These are phyloP conservation scores for Entomyzon cyanotis DNA, from an alignment of 2,113 vertebrate species.

Conservation along the genomic window DNA sequence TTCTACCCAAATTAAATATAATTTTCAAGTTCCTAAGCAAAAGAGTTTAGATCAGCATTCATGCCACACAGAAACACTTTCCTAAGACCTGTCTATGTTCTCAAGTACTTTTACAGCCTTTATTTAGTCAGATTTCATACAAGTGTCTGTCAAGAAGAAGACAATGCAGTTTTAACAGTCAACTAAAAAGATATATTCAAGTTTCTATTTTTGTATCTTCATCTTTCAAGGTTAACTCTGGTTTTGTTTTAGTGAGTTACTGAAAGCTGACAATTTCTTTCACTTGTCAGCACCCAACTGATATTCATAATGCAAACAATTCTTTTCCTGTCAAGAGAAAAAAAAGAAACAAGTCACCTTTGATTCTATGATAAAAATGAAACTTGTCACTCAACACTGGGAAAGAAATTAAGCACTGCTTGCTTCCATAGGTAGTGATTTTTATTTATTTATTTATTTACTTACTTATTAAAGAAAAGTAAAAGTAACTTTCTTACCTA, in stretches of 20 bases:
- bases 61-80: not conserved
- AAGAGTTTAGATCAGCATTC: not conserved
- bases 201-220: slow-evolving; percentile 45
- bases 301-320: slow-evolving; percentile 66
- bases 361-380: slow-evolving; percentile 35
- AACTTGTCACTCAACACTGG: not conserved
- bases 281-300: slow-evolving; percentile 62
- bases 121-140: slow-evolving; percentile 25
- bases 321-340: slow-evolving; percentile 50
- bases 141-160: slow-evolving; percentile 14
- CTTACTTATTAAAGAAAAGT: not conserved
- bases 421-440: not conserved
- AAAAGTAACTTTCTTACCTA: not conserved
- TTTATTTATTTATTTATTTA: not conserved
- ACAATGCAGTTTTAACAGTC: slow-evolving; percentile 54
- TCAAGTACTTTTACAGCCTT: not conserved
- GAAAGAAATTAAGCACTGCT: not conserved
- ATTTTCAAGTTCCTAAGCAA: not conserved
- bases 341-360: slow-evolving; percentile 28
- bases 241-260: slow-evolving; percentile 46
- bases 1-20: not conserved
- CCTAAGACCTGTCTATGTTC: not conserved
- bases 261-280: slow-evolving; percentile 40
- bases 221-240: slow-evolving; percentile 55
- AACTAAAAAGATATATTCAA: slow-evolving; percentile 30